Conservation (phyloP, 2,888 invertebrate genomes). For the Choristoneura rosaceana region DNA sequence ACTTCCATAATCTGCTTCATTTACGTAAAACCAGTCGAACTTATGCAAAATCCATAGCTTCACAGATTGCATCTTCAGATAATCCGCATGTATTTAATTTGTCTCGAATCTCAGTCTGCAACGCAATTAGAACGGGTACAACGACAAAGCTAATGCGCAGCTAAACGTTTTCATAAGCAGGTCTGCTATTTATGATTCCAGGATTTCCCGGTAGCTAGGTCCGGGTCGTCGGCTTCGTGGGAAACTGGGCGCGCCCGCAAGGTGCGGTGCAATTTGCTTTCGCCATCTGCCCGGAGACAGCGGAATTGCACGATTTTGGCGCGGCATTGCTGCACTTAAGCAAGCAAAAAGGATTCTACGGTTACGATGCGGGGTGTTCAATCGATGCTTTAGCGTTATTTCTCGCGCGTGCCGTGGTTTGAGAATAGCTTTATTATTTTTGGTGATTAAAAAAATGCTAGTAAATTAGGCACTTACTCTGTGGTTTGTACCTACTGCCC, state of each 20-base stretch:
- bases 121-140: conserved; percentile 50
- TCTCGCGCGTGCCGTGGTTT: conserved; percentile 11
- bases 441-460: background rate
- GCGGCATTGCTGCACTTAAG: conserved; percentile 50
- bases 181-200: conserved; percentile 48
- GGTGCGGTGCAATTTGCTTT: conserved; percentile 71
- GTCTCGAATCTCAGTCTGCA: conserved; percentile 44
- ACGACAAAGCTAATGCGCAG: conserved; percentile 52
- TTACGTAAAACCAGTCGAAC: no score
- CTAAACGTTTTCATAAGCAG: conserved; percentile 58
- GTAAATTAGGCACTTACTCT: no score
- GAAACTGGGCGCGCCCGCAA: conserved; percentile 60
- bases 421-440: conserved; percentile 27
- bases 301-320: conserved; percentile 62
- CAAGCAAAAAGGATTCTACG: conserved; percentile 56
- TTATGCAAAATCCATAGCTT: background rate
- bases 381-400: conserved; percentile 45
- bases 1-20: no score
- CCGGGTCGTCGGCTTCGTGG: conserved; percentile 56
- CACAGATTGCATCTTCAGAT: conserved; percentile 8
- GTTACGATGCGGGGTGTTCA: conserved; percentile 54
- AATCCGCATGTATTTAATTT: conserved; percentile 11
- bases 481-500: no score
- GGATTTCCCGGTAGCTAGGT: conserved; percentile 38
- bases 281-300: conserved; percentile 58